Conservation (phyloP, 35 echinoderm and acorn worm species). For the Antedon bifida region DNA sequence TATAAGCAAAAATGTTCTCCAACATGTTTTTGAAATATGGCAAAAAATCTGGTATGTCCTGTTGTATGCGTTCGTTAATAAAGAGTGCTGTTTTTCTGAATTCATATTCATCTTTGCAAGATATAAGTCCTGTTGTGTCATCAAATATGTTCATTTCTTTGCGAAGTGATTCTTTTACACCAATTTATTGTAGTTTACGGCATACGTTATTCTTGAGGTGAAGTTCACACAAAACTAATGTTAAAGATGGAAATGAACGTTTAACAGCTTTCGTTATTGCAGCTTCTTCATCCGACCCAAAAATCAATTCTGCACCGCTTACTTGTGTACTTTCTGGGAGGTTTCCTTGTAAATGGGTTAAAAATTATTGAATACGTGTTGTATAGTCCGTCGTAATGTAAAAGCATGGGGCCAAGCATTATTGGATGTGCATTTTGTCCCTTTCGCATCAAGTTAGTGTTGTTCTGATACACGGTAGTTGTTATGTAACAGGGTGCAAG, state of each 20-base stretch:
- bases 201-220: no score
- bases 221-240: no score
- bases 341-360: conserved; percentile 18
- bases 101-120: not conserved
- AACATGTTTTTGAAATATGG: conserved; percentile 13
- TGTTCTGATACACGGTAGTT: conserved; percentile 7
- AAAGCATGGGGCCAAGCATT: conserved; percentile 7
- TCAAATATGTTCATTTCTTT: not conserved
- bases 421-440: not conserved
- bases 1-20: no score
- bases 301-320: not conserved
- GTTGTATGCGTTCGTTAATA: not conserved
- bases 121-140: not conserved
- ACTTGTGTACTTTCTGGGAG: not conserved
- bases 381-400: conserved; percentile 21
- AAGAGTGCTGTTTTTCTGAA: not conserved
- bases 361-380: no score
- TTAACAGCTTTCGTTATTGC: conserved; percentile 23
- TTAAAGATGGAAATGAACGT: conserved; percentile 8
- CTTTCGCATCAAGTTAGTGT: conserved; percentile 18
- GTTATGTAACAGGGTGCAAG: conserved; percentile 13
- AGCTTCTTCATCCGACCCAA: conserved; percentile 28
- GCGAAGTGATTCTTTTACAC: not conserved
- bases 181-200: no score
- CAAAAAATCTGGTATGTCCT: conserved; percentile 8